Evolutionary conservation across 2,888 invertebrate genomes (phyloP), one percentile per base, ranked within the genome.

Genomic region (Chesias legatella): DNA sequence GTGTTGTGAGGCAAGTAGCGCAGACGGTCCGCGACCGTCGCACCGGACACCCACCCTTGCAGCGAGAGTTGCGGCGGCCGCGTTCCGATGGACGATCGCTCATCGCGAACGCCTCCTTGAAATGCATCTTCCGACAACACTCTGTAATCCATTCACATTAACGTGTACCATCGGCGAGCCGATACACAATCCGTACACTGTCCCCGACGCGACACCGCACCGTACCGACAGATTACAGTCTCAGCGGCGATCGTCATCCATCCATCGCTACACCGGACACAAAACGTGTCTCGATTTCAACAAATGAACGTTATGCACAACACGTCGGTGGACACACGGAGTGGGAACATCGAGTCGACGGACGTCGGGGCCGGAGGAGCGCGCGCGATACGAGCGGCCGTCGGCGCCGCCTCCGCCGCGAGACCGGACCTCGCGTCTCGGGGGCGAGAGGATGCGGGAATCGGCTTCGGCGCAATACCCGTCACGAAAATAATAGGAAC

Each of bases 401-500:
- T 78, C 82, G 80, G 82, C 84, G 81, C 82, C 83, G 79, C 82
- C 79, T 73, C 76, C 79, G 76, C 73, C 80, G 79, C 84, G 84
- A 77, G 85, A 84, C 86, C 84, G 84, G 84, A 84, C 85, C 79
- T 84, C 80, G 82, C 82, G 83, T 81, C 85, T 81, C 83, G 82
- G 83, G 74, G 81, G 84, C 83, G 86, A 84, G 86, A 84, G 88
- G 84, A 86, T 84, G 84, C 85, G 85, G 84, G 86, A 85, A 85
- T 84, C 82, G 84, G 82, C 81, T 88, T 86, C 83, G 84, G 86
- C 88, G 88, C 86, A 85, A 85, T 85, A 85, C 86, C 85, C 85
- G 86, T 86, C 86, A 88, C 86, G 84, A 88, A 88, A 88, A 88
- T 88, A 88, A 88, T 88, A 85, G 86, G 86, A 88, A 84, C 85